Base-by-base conservation (phyloP, 2,888 invertebrate species). In the Antheraea yamamai region DNA sequence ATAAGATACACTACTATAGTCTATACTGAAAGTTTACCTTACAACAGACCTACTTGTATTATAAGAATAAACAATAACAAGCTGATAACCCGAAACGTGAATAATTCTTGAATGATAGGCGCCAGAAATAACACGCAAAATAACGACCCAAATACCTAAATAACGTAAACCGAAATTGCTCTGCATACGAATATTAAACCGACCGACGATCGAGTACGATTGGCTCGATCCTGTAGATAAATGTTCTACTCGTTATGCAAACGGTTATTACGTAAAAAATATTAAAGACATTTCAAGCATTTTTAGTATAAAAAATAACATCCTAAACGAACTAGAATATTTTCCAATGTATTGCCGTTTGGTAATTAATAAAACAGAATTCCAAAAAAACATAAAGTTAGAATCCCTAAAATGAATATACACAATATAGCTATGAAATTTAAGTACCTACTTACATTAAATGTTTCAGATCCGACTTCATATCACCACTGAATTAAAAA, bases 71-170 rank as follows among this genome's bases (percentile, higher is more conserved):
- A 66, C 64, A 66, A 30, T 26, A 30, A 10, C 64, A 26, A 14
- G 6, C 8, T 16, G 16, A 66, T 66, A 66, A 26, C 26, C 26
- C 64, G 26, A 26, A 64, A 64, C 14, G 23, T 23, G 26, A 12
- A 64, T 64, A 64, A 16, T 66, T 66, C 16, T 66, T 66, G 30
- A 6, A 30, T 14, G 30, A 66, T 66, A 30, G 26, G 4, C 26
- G 18, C 30, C 26, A 66, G 64, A 26, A 66, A 66, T 26, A 39
- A 23, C 64, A 66, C 16, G 26, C 16, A 30, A 66, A 66, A 26
- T 66, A 66, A 26, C 30, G 64, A 30, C 64, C 64, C 20, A 66
- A 16, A 66, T 66, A 66, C 30, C 64, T 30, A 66, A 66, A 66
- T 66, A 66, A 66, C 30, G 30, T 4, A 30, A 66, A 66, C 30